Base-by-base conservation (phyloP, 2,113 vertebrate species). In the Thomomys bottae region DNA sequence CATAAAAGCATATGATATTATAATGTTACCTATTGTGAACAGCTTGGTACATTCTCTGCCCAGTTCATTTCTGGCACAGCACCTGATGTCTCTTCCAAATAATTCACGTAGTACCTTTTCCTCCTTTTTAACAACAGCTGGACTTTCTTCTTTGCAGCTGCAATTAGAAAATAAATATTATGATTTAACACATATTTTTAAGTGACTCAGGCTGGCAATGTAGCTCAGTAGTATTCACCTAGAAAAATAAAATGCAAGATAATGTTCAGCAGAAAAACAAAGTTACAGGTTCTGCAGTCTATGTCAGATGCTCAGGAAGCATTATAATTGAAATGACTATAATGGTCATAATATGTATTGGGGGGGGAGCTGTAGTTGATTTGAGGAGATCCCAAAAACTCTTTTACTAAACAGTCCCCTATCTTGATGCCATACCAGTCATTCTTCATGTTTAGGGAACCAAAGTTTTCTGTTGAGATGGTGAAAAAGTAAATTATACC, bases 11-110 rank as follows among this genome's bases (percentile, higher is more conserved):
- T 21, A 1, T 0, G 2, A 5, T 8, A 63, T 3, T 32, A 30
- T 2, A 6, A 68, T 77, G 32, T 97, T 98, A 98, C 98, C 98
- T 97, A 98, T 96, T 30, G 98, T 98, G 83, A 98, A 97, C 40
- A 98, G 96, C 32, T 87, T 95, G 64, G 96, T 96, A 57, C 98
- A 98, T 79, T 97, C 97, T 88, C 73, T 96, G 88, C 98, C 98
- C 93, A 98, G 92, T 42, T 95, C 88, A 61, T 98, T 98, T 87
- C 67, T 95, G 32, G 98, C 98, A 95, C 98, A 98, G 77, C 98
- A 98, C 88, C 90, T 97, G 85, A 98, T 95, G 28, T 97, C 94
- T 88, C 90, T 87, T 64, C 91, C 96, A 94, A 96, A 97, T 28
- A 97, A 89, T 64, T 96, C 87, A 23, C 28, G 49, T 68, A 96